Evolutionary conservation across 2,888 invertebrate species (phyloP), one percentile per base, ranked within the genome.

Genomic region (Sepioteuthis lessoniana): DNA sequence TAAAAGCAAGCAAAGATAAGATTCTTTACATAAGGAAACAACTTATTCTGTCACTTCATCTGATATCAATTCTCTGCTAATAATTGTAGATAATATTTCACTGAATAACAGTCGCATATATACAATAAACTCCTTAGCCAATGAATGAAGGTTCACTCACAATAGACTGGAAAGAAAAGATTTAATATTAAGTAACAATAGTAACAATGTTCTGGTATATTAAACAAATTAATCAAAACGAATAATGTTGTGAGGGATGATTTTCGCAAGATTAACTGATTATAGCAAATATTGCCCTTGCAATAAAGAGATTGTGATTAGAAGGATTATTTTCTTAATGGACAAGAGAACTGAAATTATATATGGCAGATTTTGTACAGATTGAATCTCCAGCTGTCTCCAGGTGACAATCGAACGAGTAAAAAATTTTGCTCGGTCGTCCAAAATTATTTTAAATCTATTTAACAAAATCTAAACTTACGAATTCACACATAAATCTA

Each of bases 371-470:
- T n/a, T 8, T 35, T 50, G 50, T 50, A 2, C 13, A 19, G 16
- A 21, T 76, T 13, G 19, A 76, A n/a, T 76, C 31, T 16, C 13
- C n/a, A 76, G 76, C 76, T 35, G 76, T 76, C n/a, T 76, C 76
- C 0, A 0, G 25, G 42, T 42, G 7, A 5, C 3, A 3, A 42
- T 42, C 7, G 3, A 42, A 42, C 42, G 7, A 42, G 42, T 7
- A 31, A 0, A 2, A 60, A 0, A 4, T 35, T 76, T 35, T 16
- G 4, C 3, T 35, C 7, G 1, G n/a, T 0, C 2, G 16, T n/a
- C n/a, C 76, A 76, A 19, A 16, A 76, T 0, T 13, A 35, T 16
- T 8, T 76, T n/a, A 13, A 76, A 10, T 16, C 16, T 76, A 7
- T 42, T 42, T 3, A 5, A 42, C 42, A 42, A 42, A 42, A 42